Evolutionary conservation across 2,797 vertebrate genomes (phyloP).

Genomic region (Phrynocephalus forsythii): DNA sequence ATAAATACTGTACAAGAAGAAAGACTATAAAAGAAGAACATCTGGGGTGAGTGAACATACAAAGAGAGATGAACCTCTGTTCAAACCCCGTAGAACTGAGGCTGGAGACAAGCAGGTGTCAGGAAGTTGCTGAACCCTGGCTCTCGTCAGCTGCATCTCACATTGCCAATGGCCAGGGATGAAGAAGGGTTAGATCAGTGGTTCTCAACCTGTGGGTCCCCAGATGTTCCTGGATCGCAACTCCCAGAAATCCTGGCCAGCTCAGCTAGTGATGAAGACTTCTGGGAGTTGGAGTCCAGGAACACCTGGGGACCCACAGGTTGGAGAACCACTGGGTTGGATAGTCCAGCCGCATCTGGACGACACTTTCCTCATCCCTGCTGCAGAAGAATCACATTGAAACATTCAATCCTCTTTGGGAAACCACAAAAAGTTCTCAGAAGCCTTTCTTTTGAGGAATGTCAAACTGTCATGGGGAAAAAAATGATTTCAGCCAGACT

Average conservation of each 20-base stretch:
- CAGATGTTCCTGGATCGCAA: too few species aligned
- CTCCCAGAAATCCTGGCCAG: too few species aligned
- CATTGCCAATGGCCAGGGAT: neutral
- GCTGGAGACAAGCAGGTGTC: neutral
- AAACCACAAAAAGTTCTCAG: neutral
- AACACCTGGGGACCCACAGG: too few species aligned
- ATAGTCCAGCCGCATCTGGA: neutral
- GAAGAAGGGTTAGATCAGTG: neutral
- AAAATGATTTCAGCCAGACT: neutral
- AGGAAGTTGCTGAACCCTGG: neutral
- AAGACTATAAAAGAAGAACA: neutral
- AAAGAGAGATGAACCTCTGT: neutral
- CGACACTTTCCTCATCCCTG: neutral
- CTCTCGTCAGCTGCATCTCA: neutral
- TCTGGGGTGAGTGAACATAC: neutral
- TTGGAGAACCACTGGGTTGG: neutral
- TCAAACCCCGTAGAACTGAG: neutral
- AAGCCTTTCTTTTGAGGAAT: neutral
- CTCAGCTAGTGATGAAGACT: too few species aligned
- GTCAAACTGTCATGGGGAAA: neutral
- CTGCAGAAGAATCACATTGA: neutral
- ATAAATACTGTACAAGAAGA: constrained; percentile 37
- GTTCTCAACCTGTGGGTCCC: too few species aligned
- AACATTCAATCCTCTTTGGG: neutral
- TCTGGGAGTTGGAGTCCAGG: too few species aligned